Evolutionary conservation across 37 sponge, comb jelly and placozoan genomes (phyloP), one percentile per base, ranked within the genome.

Genomic region (Halisarca cf. caerulea): DNA sequence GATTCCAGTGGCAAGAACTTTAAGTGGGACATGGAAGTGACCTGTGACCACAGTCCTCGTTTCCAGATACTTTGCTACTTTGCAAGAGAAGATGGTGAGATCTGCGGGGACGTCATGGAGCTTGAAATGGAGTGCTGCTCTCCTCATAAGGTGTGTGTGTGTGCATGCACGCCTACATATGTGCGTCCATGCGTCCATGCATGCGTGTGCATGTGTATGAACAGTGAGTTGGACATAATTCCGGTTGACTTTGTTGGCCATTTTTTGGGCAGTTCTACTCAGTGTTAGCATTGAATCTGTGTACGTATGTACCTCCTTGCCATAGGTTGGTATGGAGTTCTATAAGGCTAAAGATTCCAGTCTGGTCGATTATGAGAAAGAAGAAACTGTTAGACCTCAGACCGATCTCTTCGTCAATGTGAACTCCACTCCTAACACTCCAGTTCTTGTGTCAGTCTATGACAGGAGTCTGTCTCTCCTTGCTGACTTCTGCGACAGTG

Each of bases 81-180:
- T 70, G 85, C 89, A 18, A 60, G 85, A n/a, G 89, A 89, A 37
- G 85, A 89, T 72, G 89, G 89, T 38, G 89, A 89, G 61, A 59
- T 89, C 1, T 80, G 79, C 2, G 89, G 84, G 27, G 89, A 89
- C 39, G 36, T 89, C n/a, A 68, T 89, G 53, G 89, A 89, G 59
- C 14, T 84, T 0, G 51, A 47, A 11, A 47, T 47, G 51, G 51
- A 47, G 6, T 47, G 51, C 51, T 47, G 51, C 51, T 47, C 51
- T 47, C 51, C 51, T 47, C 51, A 47, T 11, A 47, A 47, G 51
- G 51, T 47, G 51, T 11, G 51, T 47, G 51, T 11, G 51, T 47
- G 51, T 11, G n/a, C n/a, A n/a, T n/a, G n/a, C n/a, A n/a, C n/a
- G n/a, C n/a, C n/a, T n/a, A n/a, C n/a, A n/a, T n/a, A n/a, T n/a